Percentiles rank a stretch among this genome's conserved stretches.
These are phyloP conservation scores for Manacus vitellinus DNA, from an alignment of 2,113 vertebrate genomes.

Conservation along the genomic window DNA sequence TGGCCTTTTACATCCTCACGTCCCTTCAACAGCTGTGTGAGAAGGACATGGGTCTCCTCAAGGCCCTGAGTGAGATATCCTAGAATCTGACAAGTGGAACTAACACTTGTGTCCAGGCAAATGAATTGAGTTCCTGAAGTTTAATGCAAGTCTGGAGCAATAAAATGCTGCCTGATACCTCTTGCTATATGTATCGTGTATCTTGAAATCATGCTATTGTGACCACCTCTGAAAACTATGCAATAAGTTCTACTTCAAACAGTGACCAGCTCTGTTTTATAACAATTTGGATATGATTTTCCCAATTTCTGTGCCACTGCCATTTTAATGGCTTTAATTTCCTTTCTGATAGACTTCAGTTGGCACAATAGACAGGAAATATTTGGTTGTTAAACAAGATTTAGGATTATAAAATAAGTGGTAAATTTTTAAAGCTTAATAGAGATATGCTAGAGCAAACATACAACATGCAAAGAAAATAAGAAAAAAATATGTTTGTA, in stretches of 20 bases:
- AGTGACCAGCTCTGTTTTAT: background rate
- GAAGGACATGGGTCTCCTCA: background rate
- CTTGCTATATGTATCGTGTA: background rate
- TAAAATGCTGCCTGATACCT: background rate
- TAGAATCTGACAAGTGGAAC: background rate
- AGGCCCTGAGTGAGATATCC: background rate
- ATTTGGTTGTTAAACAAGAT: background rate
- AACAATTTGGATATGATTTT: background rate
- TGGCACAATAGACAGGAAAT: background rate
- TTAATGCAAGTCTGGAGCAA: background rate
- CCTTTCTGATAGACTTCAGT: background rate
- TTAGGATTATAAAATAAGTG: background rate
- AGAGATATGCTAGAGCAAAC: background rate
- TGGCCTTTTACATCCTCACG: background rate
- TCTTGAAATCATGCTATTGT: background rate
- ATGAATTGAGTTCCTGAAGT: background rate
- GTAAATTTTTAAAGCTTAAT: background rate
- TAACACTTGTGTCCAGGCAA: accelerated
- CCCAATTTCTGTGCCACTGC: background rate
- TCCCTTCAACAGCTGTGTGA: no score
- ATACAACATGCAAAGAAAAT: background rate
- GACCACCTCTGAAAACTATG: background rate
- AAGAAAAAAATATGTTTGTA: background rate
- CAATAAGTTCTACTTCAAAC: background rate
- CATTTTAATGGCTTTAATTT: background rate